These are phyloP conservation scores for Papilio helenus DNA, from an alignment of 1,140 invertebrate species.

Conservation along the genomic window DNA sequence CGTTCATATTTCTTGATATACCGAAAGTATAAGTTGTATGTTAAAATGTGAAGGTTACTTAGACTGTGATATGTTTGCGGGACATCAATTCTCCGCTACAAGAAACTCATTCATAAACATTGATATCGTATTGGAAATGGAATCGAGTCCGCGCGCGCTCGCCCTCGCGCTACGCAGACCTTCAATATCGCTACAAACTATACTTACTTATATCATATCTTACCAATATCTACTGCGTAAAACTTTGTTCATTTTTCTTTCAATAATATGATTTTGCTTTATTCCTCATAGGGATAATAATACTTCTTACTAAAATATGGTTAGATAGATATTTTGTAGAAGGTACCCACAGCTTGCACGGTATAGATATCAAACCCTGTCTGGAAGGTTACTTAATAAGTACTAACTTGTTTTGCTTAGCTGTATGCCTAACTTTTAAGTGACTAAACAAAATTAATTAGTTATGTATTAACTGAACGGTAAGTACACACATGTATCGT, in stretches of 20 bases:
- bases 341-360: too few relatives aligned
- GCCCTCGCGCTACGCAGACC: not conserved
- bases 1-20: not conserved
- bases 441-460: too few relatives aligned
- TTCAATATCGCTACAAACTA: not conserved
- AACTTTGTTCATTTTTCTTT: not conserved
- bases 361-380: too few relatives aligned
- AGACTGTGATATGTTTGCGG: not conserved
- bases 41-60: not conserved
- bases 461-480: too few relatives aligned
- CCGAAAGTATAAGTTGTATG: not conserved
- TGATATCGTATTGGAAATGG: constrained; percentile 25
- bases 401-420: too few relatives aligned
- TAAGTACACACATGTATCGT: too few relatives aligned
- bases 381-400: too few relatives aligned
- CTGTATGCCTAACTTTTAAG: too few relatives aligned
- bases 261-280: not conserved
- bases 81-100: constrained; percentile 15
- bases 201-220: not conserved
- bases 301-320: too few relatives aligned
- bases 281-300: too few relatives aligned
- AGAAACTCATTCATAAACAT: constrained; percentile 31
- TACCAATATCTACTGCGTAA: not conserved
- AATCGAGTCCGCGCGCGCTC: constrained; percentile 1
- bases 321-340: too few relatives aligned